phyloP scores from a whole-genome alignment of 1,140 invertebrate genomes.

The Drosophila nigromelanica region DNA sequence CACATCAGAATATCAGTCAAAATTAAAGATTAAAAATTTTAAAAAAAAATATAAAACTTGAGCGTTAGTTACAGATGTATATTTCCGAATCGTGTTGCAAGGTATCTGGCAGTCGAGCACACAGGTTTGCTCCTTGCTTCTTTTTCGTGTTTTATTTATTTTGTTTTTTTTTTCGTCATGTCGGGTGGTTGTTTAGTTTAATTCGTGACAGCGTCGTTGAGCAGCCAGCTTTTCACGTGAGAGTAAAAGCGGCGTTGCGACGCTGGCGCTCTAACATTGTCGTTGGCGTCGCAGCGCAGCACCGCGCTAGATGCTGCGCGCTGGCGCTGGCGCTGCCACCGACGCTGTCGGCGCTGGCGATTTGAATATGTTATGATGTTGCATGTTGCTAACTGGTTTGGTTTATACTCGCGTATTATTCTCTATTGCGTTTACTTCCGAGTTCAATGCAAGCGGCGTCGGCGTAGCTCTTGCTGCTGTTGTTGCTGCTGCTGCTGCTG shows the following conservation, averaged over 20 bases:
- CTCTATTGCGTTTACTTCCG: conserved; percentile 80
- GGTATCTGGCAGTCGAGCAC: conserved; percentile 27
- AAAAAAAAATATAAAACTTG: too few species aligned
- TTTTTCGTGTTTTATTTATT: conserved; percentile 28
- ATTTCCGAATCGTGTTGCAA: not conserved
- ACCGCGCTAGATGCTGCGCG: conserved; percentile 33
- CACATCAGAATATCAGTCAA: too few species aligned
- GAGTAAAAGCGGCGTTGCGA: conserved; percentile 64
- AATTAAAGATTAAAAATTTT: too few species aligned
- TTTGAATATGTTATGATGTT: conserved; percentile 81
- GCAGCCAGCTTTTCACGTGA: conserved; percentile 74
- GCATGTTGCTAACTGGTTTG: conserved; percentile 74
- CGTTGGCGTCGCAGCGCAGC: conserved; percentile 31
- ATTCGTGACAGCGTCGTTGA: conserved; percentile 70
- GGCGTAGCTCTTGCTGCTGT: conserved; percentile 19
- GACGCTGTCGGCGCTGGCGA: conserved; percentile 42
- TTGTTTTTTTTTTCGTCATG: conserved; percentile 40
- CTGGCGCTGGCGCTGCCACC: conserved; percentile 4
- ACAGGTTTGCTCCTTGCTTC: not conserved
- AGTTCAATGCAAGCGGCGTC: conserved; percentile 69
- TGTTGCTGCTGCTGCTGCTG: too few species aligned
- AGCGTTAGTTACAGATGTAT: not conserved
- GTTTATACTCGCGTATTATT: conserved; percentile 56
- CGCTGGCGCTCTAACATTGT: conserved; percentile 44
- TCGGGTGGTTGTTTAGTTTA: conserved; percentile 72